A percentile compares a stretch with the other conserved stretches of the same genome.
Conservation (phyloP, 2,797 vertebrate genomes). For the Poecilia wingei region DNA sequence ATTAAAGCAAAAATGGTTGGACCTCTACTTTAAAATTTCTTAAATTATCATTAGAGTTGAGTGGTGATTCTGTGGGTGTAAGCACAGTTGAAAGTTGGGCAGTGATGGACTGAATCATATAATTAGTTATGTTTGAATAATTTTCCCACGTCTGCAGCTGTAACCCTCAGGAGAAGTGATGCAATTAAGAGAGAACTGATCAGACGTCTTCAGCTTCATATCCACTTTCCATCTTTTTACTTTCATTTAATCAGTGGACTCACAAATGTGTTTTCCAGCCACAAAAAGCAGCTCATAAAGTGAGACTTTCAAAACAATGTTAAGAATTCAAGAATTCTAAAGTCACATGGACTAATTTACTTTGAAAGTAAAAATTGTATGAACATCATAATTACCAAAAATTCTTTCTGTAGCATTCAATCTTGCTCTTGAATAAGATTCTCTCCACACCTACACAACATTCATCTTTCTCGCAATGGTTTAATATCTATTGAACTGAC, state of each 20-base stretch:
- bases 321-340: not conserved
- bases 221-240: not conserved
- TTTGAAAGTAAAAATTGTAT: not conserved
- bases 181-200: not conserved
- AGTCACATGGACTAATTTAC: not conserved
- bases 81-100: not conserved
- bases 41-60: not conserved
- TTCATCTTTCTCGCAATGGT: not conserved
- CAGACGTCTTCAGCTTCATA: not conserved
- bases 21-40: not conserved
- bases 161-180: not conserved
- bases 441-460: not conserved
- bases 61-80: not conserved
- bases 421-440: not conserved
- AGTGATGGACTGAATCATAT: not conserved
- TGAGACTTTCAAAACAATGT: slow-evolving; percentile 2
- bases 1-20: not conserved
- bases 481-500: not conserved
- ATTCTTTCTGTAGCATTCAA: not conserved
- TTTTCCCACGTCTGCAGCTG: not conserved
- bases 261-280: not conserved
- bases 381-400: not conserved
- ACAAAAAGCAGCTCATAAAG: not conserved
- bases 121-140: not conserved
- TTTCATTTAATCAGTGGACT: not conserved